These are phyloP conservation scores for Etheostoma perlongum DNA, from an alignment of 2,797 vertebrate species.

Conservation along the genomic window DNA sequence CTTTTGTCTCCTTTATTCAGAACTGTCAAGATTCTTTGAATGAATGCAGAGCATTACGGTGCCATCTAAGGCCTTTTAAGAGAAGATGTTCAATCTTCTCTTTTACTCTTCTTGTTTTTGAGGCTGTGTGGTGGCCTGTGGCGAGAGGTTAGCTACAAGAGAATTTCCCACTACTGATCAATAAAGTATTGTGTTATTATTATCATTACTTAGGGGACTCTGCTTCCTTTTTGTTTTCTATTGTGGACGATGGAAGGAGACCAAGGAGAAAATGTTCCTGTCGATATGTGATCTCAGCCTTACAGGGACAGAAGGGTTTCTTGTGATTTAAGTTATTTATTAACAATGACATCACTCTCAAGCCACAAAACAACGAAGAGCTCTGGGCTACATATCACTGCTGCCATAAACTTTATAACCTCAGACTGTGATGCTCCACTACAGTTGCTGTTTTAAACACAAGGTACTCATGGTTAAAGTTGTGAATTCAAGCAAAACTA, in stretches of 20 bases:
- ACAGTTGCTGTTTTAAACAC: not conserved
- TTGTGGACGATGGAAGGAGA: slow-evolving; percentile 3
- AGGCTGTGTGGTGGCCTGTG: slow-evolving; percentile 30
- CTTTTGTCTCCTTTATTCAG: slow-evolving; percentile 25
- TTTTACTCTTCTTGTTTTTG: slow-evolving; percentile 21
- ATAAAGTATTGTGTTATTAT: slow-evolving; percentile 58
- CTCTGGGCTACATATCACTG: slow-evolving; percentile 3
- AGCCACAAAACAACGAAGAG: slow-evolving; percentile 13
- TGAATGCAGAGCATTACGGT: slow-evolving; percentile 27
- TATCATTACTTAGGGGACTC: slow-evolving; percentile 51
- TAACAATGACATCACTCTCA: slow-evolving; percentile 17
- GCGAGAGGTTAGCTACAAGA: slow-evolving; percentile 42
- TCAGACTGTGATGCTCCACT: not conserved
- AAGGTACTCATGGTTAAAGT: too few species aligned
- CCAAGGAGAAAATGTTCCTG: slow-evolving; percentile 21
- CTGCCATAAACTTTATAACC: slow-evolving; percentile 10
- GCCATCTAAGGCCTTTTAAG: slow-evolving; percentile 35
- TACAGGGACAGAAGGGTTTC: slow-evolving; percentile 13
- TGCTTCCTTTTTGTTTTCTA: slow-evolving; percentile 32
- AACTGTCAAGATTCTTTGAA: slow-evolving; percentile 40
- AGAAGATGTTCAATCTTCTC: slow-evolving; percentile 26
- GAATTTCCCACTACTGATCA: slow-evolving; percentile 49
- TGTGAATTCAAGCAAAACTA: too few species aligned
- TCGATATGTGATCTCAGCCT: slow-evolving; percentile 44
- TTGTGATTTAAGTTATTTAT: slow-evolving; percentile 40